Conservation (phyloP, 2,113 vertebrate species). For the Eclectus roratus region DNA sequence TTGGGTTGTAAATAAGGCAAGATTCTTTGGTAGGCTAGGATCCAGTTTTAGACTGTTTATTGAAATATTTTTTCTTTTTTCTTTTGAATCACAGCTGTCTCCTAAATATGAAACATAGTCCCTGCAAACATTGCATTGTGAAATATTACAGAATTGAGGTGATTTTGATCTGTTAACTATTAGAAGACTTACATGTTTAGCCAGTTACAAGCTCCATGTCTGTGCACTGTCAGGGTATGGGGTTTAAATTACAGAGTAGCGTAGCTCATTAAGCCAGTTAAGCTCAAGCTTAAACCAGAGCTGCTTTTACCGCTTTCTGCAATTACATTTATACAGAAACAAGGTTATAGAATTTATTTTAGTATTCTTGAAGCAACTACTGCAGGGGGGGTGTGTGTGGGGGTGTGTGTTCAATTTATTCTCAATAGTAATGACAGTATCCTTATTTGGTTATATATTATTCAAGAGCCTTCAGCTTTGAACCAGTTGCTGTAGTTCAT, state of each 20-base stretch:
- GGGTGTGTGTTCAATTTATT: neutral
- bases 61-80: neutral
- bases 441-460: neutral
- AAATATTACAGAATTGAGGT: neutral
- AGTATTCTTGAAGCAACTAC: slow-evolving; percentile 28
- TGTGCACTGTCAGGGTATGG: neutral
- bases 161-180: neutral
- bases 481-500: neutral
- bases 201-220: neutral
- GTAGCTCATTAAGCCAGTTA: slow-evolving; percentile 11
- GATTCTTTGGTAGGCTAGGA: neutral
- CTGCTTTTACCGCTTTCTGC: slow-evolving; percentile 38
- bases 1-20: neutral
- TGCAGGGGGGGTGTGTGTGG: neutral
- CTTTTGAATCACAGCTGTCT: neutral
- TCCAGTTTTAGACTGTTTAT: neutral
- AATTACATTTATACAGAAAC: neutral
- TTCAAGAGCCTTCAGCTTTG: slow-evolving; percentile 22
- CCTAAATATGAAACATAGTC: neutral
- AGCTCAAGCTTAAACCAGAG: slow-evolving; percentile 13
- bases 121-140: neutral
- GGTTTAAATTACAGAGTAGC: neutral
- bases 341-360: neutral
- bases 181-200: neutral
- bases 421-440: neutral